phyloP scores from a whole-genome alignment of 2,888 invertebrate genomes.

The Leptinotarsa haldemani region DNA sequence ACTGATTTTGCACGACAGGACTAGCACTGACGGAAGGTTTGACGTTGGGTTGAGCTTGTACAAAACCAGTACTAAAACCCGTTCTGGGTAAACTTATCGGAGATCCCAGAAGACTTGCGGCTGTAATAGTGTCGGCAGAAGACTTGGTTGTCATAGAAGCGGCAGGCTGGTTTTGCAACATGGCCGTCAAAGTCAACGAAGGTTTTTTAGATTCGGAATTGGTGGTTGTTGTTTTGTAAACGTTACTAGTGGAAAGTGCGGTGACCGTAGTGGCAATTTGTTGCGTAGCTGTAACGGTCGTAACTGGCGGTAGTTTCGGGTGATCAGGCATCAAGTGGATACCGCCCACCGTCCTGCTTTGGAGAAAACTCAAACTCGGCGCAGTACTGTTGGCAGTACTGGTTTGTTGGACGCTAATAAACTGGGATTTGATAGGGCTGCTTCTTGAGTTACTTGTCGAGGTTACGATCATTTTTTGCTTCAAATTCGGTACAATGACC shows the following conservation, averaged over 20 bases:
- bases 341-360: slow-evolving; percentile 49
- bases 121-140: slow-evolving; percentile 63
- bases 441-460: slow-evolving; percentile 44
- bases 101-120: slow-evolving; percentile 64
- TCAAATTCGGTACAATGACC: slow-evolving; percentile 59
- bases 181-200: slow-evolving; percentile 64
- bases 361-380: slow-evolving; percentile 50
- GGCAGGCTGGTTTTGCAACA: slow-evolving; percentile 66
- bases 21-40: slow-evolving; percentile 52
- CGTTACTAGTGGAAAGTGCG: slow-evolving; percentile 31
- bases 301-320: slow-evolving; percentile 56
- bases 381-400: slow-evolving; percentile 33
- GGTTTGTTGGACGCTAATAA: slow-evolving; percentile 27
- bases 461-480: slow-evolving; percentile 53
- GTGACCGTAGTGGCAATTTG: slow-evolving; percentile 33
- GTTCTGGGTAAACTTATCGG: slow-evolving; percentile 60
- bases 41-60: slow-evolving; percentile 62
- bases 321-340: slow-evolving; percentile 60
- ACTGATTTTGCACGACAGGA: slow-evolving; percentile 64
- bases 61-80: slow-evolving; percentile 60
- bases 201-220: slow-evolving; percentile 52
- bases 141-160: slow-evolving; percentile 63
- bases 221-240: slow-evolving; percentile 42
- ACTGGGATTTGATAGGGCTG: slow-evolving; percentile 36
- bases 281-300: slow-evolving; percentile 48